These are phyloP conservation scores for Heterodera filipjevi DNA, from an alignment of 2,888 invertebrate species.

Conservation along the genomic window DNA sequence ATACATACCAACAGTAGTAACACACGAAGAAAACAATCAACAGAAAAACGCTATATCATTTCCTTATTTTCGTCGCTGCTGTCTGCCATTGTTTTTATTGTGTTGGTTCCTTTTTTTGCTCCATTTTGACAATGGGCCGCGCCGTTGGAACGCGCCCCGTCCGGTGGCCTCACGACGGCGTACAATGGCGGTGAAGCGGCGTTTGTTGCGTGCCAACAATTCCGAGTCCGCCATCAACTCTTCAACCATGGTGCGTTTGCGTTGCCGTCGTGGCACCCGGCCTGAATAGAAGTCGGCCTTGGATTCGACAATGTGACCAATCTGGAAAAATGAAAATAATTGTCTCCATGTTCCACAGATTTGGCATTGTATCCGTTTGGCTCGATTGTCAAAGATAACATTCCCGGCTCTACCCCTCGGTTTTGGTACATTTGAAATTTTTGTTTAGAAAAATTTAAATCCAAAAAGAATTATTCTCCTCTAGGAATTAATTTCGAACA, in stretches of 20 bases:
- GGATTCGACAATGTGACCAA: conserved; percentile 75
- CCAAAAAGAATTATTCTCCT: too few relatives aligned
- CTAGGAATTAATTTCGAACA: too few relatives aligned
- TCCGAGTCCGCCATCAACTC: conserved; percentile 87
- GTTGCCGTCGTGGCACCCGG: conserved; percentile 81
- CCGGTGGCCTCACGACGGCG: conserved; percentile 31
- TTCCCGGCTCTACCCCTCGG: too few relatives aligned
- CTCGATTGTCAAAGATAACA: too few relatives aligned
- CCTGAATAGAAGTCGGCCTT: conserved; percentile 84
- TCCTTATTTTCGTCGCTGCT: neutral
- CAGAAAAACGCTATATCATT: neutral
- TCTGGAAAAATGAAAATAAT: conserved; percentile 59
- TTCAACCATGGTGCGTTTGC: conserved; percentile 87
- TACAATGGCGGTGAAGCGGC: conserved; percentile 43
- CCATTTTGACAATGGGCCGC: conserved; percentile 29
- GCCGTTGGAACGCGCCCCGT: conserved; percentile 29
- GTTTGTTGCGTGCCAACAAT: conserved; percentile 68
- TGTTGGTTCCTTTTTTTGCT: too few relatives aligned
- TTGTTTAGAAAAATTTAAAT: too few relatives aligned
- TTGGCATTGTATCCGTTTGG: too few relatives aligned
- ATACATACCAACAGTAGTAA: too few relatives aligned
- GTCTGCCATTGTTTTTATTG: conserved; percentile 23
- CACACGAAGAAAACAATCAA: too few relatives aligned
- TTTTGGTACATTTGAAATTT: neutral
- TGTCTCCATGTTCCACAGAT: too few relatives aligned